A percentile compares a stretch with the other conserved stretches of the same genome.
phyloP scores from a whole-genome alignment of 2,113 vertebrate genomes.

The Hippolais icterina region DNA sequence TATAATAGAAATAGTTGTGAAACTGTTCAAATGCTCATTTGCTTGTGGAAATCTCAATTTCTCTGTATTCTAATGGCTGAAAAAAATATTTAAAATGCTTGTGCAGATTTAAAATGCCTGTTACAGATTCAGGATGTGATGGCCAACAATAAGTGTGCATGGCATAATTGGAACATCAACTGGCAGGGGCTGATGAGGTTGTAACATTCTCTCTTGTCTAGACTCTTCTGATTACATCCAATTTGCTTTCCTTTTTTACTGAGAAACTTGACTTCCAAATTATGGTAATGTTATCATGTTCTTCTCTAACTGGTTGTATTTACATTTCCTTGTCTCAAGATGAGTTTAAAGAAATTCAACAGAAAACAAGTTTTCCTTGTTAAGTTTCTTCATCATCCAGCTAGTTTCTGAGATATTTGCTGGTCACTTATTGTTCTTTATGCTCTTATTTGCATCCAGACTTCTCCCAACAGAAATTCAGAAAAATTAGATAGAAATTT shows the following conservation, averaged over 20 bases:
- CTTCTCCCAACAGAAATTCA: neutral
- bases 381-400: neutral
- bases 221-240: conserved; percentile 27
- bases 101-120: neutral
- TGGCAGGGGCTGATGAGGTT: neutral
- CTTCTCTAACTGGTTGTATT: conserved; percentile 3
- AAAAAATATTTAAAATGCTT: neutral
- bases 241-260: conserved; percentile 6
- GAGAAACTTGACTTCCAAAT: conserved; percentile 37
- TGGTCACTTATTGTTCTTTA: neutral
- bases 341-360: neutral
- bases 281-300: conserved; percentile 42
- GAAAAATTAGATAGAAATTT: neutral
- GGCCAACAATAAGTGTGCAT: neutral
- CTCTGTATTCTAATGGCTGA: neutral
- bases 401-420: neutral
- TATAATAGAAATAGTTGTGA: neutral
- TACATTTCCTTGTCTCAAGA: conserved; percentile 3
- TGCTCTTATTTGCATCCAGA: neutral
- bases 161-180: neutral
- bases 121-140: neutral
- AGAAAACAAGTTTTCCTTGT: neutral
- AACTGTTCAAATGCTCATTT: neutral
- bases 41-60: neutral
- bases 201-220: neutral